Conservation (phyloP, 1,140 invertebrate genomes). For the Scylla paramamosain region DNA sequence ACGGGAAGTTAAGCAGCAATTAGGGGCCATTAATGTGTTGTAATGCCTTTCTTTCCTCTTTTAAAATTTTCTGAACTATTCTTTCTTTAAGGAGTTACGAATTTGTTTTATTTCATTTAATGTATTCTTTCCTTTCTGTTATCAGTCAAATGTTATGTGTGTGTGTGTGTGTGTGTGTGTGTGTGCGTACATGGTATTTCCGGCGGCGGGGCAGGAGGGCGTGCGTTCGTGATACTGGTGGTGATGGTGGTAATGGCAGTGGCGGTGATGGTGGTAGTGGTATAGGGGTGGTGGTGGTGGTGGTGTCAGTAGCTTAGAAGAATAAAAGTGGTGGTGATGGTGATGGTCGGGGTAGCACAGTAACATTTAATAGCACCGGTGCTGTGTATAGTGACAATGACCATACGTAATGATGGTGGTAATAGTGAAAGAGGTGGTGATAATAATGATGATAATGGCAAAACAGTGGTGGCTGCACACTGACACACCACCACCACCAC, state of each 20-base stretch:
- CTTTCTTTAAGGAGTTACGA: neutral
- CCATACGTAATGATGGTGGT: too few species aligned
- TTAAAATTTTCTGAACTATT: neutral
- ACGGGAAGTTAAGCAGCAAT: neutral
- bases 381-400: neutral
- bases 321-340: too few species aligned
- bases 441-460: too few species aligned
- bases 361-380: neutral
- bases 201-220: neutral
- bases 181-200: neutral
- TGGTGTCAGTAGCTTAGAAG: too few species aligned
- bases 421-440: too few species aligned
- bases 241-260: slow-evolving; percentile 9
- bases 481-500: neutral
- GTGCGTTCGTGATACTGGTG: neutral
- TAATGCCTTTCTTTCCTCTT: neutral
- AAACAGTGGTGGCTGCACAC: neutral
- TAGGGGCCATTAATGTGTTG: neutral
- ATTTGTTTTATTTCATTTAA: neutral
- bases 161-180: slow-evolving; percentile 20
- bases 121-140: too few species aligned
- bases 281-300: neutral
- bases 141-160: neutral
- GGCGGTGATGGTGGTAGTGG: neutral
- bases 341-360: too few species aligned